phyloP scores from a whole-genome alignment of 2,113 vertebrate genomes.

The Entosphenus tridentatus region DNA sequence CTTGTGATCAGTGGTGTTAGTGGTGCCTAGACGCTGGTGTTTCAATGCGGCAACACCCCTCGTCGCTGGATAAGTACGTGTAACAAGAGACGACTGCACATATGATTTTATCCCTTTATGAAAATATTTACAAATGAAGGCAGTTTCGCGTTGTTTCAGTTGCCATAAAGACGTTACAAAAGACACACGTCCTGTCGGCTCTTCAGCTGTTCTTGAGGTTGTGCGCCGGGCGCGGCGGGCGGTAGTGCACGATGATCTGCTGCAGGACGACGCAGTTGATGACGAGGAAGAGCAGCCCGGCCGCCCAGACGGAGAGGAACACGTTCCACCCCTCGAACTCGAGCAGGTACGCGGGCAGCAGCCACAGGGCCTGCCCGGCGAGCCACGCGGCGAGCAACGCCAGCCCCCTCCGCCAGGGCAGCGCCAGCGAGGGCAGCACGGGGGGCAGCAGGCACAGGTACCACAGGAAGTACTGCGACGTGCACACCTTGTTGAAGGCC shows the following conservation, averaged over 20 bases:
- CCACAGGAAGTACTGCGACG: constrained; percentile 89
- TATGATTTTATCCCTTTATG: too few species aligned
- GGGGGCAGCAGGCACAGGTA: constrained; percentile 72
- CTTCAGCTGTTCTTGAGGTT: too few species aligned
- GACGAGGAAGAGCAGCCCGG: constrained; percentile 49
- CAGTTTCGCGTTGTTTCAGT: too few species aligned
- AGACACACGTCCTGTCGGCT: too few species aligned
- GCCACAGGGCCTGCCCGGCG: constrained; percentile 55
- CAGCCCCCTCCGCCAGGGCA: constrained; percentile 22
- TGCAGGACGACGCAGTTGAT: constrained; percentile 48
- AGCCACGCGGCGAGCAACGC: constrained; percentile 52
- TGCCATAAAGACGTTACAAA: too few species aligned
- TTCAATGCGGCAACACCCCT: too few species aligned
- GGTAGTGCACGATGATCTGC: constrained; percentile 53
- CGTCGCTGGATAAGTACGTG: too few species aligned
- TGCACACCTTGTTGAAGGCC: constrained; percentile 95
- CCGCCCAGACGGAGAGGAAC: constrained; percentile 52
- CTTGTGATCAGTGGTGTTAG: too few species aligned
- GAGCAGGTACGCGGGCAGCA: constrained; percentile 48
- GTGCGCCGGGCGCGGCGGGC: background rate
- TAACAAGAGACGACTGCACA: too few species aligned
- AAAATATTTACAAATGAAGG: too few species aligned
- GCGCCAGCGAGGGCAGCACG: constrained; percentile 35
- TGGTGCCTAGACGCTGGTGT: too few species aligned
- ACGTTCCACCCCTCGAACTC: constrained; percentile 69